These are phyloP conservation scores for Sprattus sprattus DNA, from an alignment of 2,113 vertebrate species.

Conservation along the genomic window DNA sequence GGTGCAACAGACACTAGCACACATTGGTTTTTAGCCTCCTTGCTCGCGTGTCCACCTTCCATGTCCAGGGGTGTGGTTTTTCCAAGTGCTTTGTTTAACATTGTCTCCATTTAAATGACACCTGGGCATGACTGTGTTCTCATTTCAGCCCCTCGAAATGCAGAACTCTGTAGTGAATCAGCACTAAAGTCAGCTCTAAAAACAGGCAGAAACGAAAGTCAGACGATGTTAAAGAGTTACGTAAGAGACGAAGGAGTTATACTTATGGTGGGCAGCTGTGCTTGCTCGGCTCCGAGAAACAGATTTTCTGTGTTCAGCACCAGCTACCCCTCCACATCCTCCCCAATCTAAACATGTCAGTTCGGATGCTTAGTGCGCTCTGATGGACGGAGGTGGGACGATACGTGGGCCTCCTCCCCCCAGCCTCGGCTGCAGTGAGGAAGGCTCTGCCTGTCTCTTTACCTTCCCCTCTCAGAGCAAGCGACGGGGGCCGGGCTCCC, in stretches of 20 bases:
- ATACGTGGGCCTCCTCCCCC: not conserved
- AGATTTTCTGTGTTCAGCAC: not conserved
- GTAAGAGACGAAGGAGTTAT: not conserved
- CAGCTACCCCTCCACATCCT: not conserved
- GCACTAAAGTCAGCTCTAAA: not conserved
- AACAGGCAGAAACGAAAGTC: not conserved
- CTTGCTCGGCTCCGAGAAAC: too few relatives aligned
- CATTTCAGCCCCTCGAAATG: not conserved
- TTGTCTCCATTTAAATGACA: too few relatives aligned
- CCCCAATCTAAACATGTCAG: not conserved
- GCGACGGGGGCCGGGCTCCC: not conserved
- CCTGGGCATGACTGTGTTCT: not conserved
- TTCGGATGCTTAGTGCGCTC: not conserved
- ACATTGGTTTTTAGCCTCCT: too few relatives aligned
- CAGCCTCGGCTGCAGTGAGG: slow-evolving; percentile 3
- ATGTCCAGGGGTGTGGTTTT: not conserved
- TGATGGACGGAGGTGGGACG: not conserved
- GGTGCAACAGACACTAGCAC: not conserved
- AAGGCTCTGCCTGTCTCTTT: not conserved
- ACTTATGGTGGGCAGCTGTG: not conserved
- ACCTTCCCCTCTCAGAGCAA: not conserved
- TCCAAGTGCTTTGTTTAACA: too few relatives aligned
- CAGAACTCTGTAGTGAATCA: not conserved
- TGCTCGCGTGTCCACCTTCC: not conserved
- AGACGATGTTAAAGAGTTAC: not conserved